Evolutionary conservation across 2,113 vertebrate species (phyloP).

Genomic region (Arizona elegans): DNA sequence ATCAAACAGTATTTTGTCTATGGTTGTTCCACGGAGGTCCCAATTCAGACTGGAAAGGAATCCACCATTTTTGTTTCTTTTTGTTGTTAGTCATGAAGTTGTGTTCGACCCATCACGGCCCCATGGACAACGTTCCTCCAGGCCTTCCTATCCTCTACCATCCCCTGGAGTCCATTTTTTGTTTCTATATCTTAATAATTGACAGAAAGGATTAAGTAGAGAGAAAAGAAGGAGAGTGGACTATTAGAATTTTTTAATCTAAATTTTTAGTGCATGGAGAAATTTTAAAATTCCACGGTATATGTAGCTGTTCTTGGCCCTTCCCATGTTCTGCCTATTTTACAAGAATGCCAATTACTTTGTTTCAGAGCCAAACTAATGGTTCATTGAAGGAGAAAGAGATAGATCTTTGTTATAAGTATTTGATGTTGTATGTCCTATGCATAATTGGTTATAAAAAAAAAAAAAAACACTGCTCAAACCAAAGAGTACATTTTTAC

Average conservation of each 20-base stretch:
- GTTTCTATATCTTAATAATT: constrained; percentile 9
- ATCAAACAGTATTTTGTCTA: neutral
- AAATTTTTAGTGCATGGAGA: neutral
- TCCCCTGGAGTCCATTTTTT: neutral
- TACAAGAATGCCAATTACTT: constrained; percentile 46
- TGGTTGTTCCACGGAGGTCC: neutral
- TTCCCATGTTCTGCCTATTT: constrained; percentile 15
- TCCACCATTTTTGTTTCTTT: neutral
- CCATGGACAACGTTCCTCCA: too few relatives aligned
- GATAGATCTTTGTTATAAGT: constrained; percentile 10
- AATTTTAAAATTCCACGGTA: constrained; percentile 3
- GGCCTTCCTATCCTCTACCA: too few relatives aligned
- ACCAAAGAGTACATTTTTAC: constrained; percentile 7
- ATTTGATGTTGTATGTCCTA: constrained; percentile 6
- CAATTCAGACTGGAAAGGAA: neutral
- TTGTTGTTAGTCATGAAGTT: too few relatives aligned
- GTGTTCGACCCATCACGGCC: too few relatives aligned
- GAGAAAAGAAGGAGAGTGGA: constrained; percentile 9
- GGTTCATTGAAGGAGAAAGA: constrained; percentile 25
- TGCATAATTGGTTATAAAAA: constrained; percentile 31
- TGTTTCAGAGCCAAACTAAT: constrained; percentile 37
- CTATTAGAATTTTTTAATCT: constrained; percentile 39
- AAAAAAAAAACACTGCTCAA: constrained; percentile 14
- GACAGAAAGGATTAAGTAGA: constrained; percentile 46
- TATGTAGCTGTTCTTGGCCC: neutral